Conservation (phyloP, 2,113 vertebrate genomes). For the Nycticorax nycticorax region DNA sequence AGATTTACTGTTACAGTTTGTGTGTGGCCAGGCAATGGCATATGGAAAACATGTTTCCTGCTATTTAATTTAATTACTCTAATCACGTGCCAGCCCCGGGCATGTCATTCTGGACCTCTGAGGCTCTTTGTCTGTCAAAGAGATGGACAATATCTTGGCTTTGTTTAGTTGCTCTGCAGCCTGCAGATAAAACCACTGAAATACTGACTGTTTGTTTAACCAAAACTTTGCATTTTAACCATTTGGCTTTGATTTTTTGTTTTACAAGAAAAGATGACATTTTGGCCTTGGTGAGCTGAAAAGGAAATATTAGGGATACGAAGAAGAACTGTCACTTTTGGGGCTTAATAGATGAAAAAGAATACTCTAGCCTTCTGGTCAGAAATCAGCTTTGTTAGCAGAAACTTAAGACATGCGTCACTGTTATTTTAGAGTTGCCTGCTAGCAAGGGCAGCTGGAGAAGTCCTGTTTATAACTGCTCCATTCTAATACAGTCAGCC, state of each 20-base stretch:
- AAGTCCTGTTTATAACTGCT: constrained; percentile 24
- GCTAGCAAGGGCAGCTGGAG: constrained; percentile 46
- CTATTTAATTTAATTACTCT: constrained; percentile 90
- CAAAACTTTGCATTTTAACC: constrained; percentile 76
- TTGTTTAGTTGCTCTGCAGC: constrained; percentile 77
- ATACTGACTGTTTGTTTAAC: constrained; percentile 79
- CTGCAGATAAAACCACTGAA: constrained; percentile 76
- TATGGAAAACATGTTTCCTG: constrained; percentile 89
- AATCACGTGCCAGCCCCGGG: constrained; percentile 84
- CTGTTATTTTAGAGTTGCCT: constrained; percentile 59
- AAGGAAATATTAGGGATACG: constrained; percentile 67
- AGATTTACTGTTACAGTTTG: constrained; percentile 88
- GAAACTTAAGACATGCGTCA: constrained; percentile 49
- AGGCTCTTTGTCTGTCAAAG: constrained; percentile 84
- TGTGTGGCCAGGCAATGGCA: constrained; percentile 82
- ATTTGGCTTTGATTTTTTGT: constrained; percentile 81
- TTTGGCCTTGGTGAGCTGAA: constrained; percentile 70
- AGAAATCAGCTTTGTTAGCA: constrained; percentile 61
- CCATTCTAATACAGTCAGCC: constrained; percentile 4
- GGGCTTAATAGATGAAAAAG: constrained; percentile 56
- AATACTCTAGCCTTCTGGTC: constrained; percentile 58
- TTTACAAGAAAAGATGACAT: constrained; percentile 69
- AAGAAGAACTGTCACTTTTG: constrained; percentile 60
- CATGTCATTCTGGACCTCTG: constrained; percentile 83
- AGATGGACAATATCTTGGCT: constrained; percentile 85